These are phyloP conservation scores for Eupeodes luniger DNA, from an alignment of 2,888 invertebrate genomes.

Conservation along the genomic window DNA sequence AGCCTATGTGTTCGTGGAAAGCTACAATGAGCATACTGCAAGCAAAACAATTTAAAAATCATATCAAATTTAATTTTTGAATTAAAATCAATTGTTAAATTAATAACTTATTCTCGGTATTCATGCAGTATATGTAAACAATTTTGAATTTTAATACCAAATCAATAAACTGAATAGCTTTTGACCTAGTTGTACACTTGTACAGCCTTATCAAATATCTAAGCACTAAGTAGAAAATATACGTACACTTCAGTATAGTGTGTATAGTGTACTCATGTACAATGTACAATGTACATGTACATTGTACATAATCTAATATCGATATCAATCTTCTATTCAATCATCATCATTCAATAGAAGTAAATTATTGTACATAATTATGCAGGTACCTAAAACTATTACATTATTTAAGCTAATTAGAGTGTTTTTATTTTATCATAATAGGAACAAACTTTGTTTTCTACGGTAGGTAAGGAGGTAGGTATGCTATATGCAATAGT, in stretches of 20 bases:
- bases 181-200: no score
- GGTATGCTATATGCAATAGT: slow-evolving; percentile 5
- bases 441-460: slow-evolving; percentile 21
- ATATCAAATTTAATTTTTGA: no score
- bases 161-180: no score
- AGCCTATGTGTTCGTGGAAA: no score
- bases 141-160: no score
- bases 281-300: no score
- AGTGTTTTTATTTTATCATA: slow-evolving; percentile 14
- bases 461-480: background rate
- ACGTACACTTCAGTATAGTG: background rate
- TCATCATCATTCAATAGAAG: background rate
- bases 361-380: background rate
- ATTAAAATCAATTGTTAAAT: no score
- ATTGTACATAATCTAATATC: background rate
- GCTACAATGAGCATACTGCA: no score
- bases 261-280: no score
- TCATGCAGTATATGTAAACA: no score
- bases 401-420: slow-evolving; percentile 39
- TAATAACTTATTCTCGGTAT: no score
- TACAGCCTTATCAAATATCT: background rate
- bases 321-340: slow-evolving; percentile 13
- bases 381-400: background rate
- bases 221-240: slow-evolving; percentile 5
- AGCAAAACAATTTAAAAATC: no score